Conservation (phyloP, 1,140 invertebrate species). For the Camponotus pennsylvanicus region DNA sequence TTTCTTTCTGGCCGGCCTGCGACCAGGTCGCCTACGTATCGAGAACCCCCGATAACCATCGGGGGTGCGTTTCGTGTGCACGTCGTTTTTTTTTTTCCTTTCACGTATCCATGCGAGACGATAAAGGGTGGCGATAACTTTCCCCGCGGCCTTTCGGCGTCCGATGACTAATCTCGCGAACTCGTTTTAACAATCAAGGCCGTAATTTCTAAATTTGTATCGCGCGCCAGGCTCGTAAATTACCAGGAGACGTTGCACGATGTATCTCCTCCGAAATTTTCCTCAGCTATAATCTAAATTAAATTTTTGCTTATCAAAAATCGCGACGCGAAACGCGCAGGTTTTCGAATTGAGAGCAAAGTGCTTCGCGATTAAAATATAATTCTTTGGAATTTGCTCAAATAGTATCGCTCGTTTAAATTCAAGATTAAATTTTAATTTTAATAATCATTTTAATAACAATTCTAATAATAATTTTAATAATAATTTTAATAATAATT, state of each 20-base stretch:
- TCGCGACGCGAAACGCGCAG: not conserved
- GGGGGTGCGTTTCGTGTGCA: conserved; percentile 16
- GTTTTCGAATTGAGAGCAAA: not conserved
- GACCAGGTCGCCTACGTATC: conserved; percentile 28
- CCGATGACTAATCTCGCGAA: conserved; percentile 43
- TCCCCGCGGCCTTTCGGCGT: not conserved
- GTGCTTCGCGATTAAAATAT: not conserved
- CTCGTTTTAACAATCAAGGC: conserved; percentile 52
- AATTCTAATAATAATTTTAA: too few relatives aligned
- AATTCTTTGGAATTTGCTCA: not conserved
- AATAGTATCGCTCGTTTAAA: not conserved
- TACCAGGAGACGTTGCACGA: not conserved
- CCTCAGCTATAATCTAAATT: not conserved
- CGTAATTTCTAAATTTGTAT: conserved; percentile 40
- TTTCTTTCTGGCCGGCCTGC: not conserved
- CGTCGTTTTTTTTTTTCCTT: conserved; percentile 41
- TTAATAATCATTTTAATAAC: too few relatives aligned
- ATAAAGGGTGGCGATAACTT: conserved; percentile 60
- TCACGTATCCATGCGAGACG: not conserved
- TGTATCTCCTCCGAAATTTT: not conserved
- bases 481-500: too few relatives aligned
- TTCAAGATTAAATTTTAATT: not conserved
- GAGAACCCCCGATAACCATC: conserved; percentile 60
- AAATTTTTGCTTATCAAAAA: not conserved
- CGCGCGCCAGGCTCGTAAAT: not conserved